Base-by-base conservation (phyloP, 2,113 vertebrate genomes). In the Verasper variegatus region DNA sequence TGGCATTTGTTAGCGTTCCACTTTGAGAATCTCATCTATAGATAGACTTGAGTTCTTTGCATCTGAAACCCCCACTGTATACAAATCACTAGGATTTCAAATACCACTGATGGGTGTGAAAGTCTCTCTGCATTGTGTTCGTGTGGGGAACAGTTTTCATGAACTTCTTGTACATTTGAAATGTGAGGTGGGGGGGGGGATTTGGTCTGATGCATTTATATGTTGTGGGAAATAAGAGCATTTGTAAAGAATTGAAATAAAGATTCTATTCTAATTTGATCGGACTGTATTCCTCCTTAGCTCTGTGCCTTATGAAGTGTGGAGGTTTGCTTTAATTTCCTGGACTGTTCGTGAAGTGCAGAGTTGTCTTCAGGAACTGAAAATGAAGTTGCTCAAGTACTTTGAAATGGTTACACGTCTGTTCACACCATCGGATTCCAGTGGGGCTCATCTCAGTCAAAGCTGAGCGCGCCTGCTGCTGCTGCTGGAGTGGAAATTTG, bases 241-340 rank as follows among this genome's bases (percentile, higher is more conserved):
- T 90, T 88, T 91, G 86, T 84, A 80, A 82, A 76, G 71, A 81
- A 31, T 31, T 18, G 17, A 9, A 37, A 82, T 88, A 86, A 93
- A 60, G 12, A 77, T 72, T 81, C 13, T 87, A 87, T 88, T 91
- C 67, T 71, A 76, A 76, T 83, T 78, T 86, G 71, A 84, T n/a
- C 14, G 2, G 42, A 23, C 15, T 85, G 15, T 20, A 0, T 64
- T 64, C 27, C 14, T 24, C 51, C 59, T 77, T 27, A 1, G 55
- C 45, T 60, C n/a, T 47, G 24, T 52, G n/a, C 49, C 20, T 54
- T 57, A 9, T 54, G 2, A 54, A 12, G 20, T 56, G n/a, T 56
- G n/a, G 21, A n/a, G 1, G 8, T 47, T 74, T 74, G 13, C 60
- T 59, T 35, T 52, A 82, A 35, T 49, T 80, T 55, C 27, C 69